These are phyloP conservation scores for Leiothrix lutea DNA, from an alignment of 2,113 vertebrate genomes.

Conservation along the genomic window DNA sequence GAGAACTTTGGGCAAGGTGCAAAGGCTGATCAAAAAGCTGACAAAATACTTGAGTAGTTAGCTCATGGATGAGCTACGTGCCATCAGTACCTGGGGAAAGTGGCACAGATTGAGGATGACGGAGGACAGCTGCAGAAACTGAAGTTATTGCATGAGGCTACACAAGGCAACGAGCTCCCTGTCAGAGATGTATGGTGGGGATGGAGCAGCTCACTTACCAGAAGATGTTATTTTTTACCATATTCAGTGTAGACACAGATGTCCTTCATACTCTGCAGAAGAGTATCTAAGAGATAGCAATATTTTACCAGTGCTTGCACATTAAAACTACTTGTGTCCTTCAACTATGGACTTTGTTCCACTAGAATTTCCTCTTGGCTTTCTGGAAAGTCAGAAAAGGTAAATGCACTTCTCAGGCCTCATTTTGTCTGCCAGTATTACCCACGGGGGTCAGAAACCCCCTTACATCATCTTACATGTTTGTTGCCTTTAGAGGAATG, in stretches of 20 bases:
- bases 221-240: background rate
- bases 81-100: background rate
- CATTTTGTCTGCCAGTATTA: background rate
- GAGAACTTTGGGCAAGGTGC: slow-evolving; percentile 17
- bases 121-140: background rate
- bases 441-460: background rate
- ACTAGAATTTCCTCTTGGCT: background rate
- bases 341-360: background rate
- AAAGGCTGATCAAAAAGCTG: slow-evolving; percentile 41
- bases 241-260: background rate
- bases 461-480: background rate
- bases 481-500: slow-evolving; percentile 50
- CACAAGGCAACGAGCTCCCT: background rate
- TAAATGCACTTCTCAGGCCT: background rate
- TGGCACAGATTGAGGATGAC: background rate
- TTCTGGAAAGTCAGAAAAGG: slow-evolving; percentile 7
- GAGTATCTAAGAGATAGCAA: background rate
- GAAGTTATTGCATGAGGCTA: background rate
- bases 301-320: background rate
- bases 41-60: slow-evolving; percentile 27
- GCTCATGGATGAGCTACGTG: background rate
- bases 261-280: background rate
- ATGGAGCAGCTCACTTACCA: background rate
- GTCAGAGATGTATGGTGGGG: rapidly evolving
- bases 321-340: background rate